Conservation (phyloP, 2,113 vertebrate genomes). For the Arizona elegans region DNA sequence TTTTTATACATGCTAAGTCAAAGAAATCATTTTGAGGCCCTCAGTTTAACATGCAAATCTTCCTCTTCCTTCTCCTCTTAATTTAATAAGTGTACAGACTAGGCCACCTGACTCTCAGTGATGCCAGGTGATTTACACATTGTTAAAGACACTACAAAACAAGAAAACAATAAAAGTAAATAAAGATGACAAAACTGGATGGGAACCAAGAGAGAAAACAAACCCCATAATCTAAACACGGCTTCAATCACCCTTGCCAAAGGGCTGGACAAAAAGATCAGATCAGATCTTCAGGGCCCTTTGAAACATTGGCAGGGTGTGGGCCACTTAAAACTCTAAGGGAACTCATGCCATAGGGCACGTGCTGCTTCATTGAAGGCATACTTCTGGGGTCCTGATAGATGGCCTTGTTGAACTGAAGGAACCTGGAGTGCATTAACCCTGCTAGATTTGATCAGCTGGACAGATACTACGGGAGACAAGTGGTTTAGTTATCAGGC, state of each 20-base stretch:
- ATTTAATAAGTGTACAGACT: background rate
- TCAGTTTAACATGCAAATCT: background rate
- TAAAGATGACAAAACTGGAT: background rate
- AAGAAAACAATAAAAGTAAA: background rate
- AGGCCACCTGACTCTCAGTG: background rate
- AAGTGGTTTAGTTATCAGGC: background rate
- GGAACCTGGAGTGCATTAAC: background rate
- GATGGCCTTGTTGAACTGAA: background rate
- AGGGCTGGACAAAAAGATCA: background rate
- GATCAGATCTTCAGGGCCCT: background rate
- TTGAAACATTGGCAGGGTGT: background rate
- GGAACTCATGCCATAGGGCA: background rate
- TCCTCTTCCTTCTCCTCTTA: background rate
- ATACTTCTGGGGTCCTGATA: background rate
- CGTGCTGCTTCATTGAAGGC: background rate
- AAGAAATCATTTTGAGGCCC: background rate
- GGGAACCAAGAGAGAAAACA: background rate
- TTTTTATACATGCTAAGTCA: background rate
- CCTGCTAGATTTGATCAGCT: background rate
- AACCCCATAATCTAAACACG: background rate
- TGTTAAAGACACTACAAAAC: background rate
- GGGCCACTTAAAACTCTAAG: background rate
- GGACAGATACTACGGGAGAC: background rate
- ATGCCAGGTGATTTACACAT: background rate
- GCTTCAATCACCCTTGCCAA: background rate